phyloP scores from a whole-genome alignment of 2,797 vertebrate species.

The Eupleurogrammus muticus region DNA sequence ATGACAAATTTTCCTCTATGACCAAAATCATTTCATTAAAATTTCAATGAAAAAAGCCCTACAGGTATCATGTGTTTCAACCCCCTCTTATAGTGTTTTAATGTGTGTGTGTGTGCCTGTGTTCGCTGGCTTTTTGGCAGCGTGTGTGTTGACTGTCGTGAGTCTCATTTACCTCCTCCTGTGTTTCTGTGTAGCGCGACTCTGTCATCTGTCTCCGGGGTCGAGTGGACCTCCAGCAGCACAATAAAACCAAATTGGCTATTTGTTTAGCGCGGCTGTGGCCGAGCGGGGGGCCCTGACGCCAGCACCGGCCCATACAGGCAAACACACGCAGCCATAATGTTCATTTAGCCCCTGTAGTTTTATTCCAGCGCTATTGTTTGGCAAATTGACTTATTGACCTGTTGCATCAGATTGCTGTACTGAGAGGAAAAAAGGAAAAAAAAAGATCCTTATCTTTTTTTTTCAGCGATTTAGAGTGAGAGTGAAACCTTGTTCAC shows the following conservation, averaged over 20 bases:
- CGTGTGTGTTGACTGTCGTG: slow-evolving; percentile 19
- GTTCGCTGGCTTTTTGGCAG: slow-evolving; percentile 32
- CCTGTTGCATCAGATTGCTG: slow-evolving; percentile 30
- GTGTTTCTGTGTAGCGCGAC: slow-evolving; percentile 45
- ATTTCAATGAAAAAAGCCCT: not conserved
- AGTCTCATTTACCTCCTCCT: slow-evolving; percentile 58
- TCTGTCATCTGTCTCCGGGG: slow-evolving; percentile 62
- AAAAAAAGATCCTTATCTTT: slow-evolving; percentile 6
- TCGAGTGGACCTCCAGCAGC: slow-evolving; percentile 55
- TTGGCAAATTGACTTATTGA: slow-evolving; percentile 42
- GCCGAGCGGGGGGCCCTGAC: slow-evolving; percentile 28
- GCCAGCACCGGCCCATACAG: slow-evolving; percentile 37
- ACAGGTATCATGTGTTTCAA: not conserved
- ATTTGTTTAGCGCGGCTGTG: slow-evolving; percentile 59
- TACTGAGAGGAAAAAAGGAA: slow-evolving; percentile 11
- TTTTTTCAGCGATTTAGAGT: not conserved
- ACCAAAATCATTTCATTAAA: not conserved
- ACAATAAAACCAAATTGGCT: slow-evolving; percentile 68
- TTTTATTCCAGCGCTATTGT: slow-evolving; percentile 52
- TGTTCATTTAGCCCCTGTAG: slow-evolving; percentile 50
- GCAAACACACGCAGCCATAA: slow-evolving; percentile 18
- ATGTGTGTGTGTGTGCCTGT: not conserved
- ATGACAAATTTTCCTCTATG: not conserved
- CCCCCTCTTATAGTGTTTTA: not conserved
- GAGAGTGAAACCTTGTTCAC: not conserved